Conservation (phyloP, 1,140 invertebrate species). For the Halesus radiatus region DNA sequence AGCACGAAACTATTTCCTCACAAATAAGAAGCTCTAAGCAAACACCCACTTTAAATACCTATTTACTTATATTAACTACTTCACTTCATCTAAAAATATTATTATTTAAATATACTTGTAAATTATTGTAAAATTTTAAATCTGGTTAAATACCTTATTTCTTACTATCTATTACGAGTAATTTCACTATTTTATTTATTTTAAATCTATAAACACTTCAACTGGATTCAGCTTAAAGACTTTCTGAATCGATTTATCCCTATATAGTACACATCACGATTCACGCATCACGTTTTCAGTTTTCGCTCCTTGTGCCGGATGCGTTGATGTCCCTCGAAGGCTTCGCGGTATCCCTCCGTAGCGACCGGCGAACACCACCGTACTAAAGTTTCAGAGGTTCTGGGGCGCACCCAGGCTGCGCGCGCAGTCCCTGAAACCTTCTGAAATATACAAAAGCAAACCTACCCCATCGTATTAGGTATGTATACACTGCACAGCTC, state of each 20-base stretch:
- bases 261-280: background rate
- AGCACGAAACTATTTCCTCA: too few relatives aligned
- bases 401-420: slow-evolving; percentile 21
- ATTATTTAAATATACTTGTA: too few relatives aligned
- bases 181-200: too few relatives aligned
- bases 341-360: background rate
- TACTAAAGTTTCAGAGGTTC: slow-evolving; percentile 23
- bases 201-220: background rate
- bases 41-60: too few relatives aligned
- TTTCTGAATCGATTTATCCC: slow-evolving; percentile 2
- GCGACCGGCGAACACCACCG: slow-evolving; percentile 16
- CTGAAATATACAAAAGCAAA: too few relatives aligned
- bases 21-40: too few relatives aligned
- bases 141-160: too few relatives aligned
- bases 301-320: slow-evolving; percentile 4
- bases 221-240: background rate
- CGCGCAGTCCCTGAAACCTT: background rate
- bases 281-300: slow-evolving; percentile 8
- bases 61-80: too few relatives aligned
- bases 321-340: background rate
- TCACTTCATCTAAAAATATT: too few relatives aligned
- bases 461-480: too few relatives aligned
- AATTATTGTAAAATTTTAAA: too few relatives aligned
- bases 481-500: background rate
- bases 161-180: too few relatives aligned